Conservation (phyloP, 2,888 invertebrate genomes). For the Coenonympha glycerion region DNA sequence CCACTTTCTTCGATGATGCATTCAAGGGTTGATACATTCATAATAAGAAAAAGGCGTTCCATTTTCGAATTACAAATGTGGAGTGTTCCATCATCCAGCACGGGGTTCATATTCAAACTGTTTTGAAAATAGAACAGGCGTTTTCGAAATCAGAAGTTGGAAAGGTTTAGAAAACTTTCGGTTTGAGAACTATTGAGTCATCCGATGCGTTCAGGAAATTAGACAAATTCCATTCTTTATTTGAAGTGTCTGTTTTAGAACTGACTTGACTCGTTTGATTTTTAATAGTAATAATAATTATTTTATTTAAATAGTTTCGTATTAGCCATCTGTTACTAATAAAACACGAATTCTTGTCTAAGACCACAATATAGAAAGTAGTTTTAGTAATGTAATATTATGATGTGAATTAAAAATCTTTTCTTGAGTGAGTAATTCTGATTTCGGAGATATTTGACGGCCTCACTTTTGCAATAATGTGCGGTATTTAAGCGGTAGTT, state of each 20-base stretch:
- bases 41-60: slow-evolving; percentile 69
- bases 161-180: slow-evolving; percentile 14
- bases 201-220: slow-evolving; percentile 51
- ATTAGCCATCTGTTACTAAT: too few species aligned
- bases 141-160: slow-evolving; percentile 25
- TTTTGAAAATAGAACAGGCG: slow-evolving; percentile 41
- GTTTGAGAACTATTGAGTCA: slow-evolving; percentile 19
- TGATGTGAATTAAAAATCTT: too few species aligned
- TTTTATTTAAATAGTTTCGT: not conserved
- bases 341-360: too few species aligned
- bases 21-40: slow-evolving; percentile 47
- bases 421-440: too few species aligned
- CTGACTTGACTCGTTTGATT: not conserved
- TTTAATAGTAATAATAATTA: not conserved
- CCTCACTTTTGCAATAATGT: too few species aligned
- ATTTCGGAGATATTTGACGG: too few species aligned
- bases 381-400: too few species aligned
- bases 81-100: slow-evolving; percentile 50
- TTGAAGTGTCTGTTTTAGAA: slow-evolving; percentile 5
- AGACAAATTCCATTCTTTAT: slow-evolving; percentile 28
- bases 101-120: slow-evolving; percentile 62
- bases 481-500: too few species aligned
- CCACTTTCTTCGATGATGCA: not conserved
- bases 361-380: too few species aligned
- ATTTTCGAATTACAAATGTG: slow-evolving; percentile 66